Percentiles rank a stretch among this genome's conserved stretches.
Conservation (phyloP, 2,797 vertebrate species). For the Mormyrus proboscirostris region DNA sequence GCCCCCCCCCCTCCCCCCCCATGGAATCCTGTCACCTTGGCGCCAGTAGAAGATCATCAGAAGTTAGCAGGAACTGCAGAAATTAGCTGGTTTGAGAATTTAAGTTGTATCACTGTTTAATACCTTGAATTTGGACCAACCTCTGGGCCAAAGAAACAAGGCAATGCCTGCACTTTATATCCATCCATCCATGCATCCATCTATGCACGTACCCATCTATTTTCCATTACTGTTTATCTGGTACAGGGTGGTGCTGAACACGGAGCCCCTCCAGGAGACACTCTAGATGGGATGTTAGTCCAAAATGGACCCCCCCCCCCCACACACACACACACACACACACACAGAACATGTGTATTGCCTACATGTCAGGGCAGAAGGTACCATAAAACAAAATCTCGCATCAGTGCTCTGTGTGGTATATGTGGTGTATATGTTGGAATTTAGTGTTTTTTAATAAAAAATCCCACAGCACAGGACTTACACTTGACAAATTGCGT, state of each 20-base stretch:
- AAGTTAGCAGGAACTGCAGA: background rate
- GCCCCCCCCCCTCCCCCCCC: background rate
- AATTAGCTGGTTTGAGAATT: background rate
- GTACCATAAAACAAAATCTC: background rate
- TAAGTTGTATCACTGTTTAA: constrained; percentile 25
- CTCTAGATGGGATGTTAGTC: background rate
- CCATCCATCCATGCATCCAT: background rate
- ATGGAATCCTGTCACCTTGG: background rate
- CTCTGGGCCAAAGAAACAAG: constrained; percentile 21
- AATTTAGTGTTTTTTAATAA: background rate
- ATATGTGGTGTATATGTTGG: background rate
- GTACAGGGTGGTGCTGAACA: background rate
- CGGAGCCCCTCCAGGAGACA: background rate
- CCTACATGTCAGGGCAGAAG: background rate
- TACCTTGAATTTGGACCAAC: constrained; percentile 20
- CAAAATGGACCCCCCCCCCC: background rate
- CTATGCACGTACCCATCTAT: background rate
- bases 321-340: background rate
- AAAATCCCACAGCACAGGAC: background rate
- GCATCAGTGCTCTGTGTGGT: background rate
- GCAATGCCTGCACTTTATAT: background rate
- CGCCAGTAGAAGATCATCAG: background rate
- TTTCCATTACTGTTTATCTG: background rate
- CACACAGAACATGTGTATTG: background rate
- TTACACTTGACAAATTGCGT: background rate